Conservation (phyloP, 2,888 invertebrate genomes). For the Serrognathus titanus region DNA sequence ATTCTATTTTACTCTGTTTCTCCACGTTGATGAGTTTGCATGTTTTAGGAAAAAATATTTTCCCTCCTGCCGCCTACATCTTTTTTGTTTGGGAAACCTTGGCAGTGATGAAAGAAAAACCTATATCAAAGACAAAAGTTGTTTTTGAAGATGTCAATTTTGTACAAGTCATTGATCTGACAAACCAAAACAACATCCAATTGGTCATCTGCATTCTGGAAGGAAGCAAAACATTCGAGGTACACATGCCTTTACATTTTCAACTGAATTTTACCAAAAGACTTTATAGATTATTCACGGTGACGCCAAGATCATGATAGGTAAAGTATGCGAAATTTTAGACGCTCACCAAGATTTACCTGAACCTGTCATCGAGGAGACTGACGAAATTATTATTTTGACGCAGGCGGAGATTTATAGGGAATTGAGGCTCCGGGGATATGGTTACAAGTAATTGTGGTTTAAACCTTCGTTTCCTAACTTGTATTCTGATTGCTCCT, state of each 20-base stretch:
- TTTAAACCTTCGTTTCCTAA: no score
- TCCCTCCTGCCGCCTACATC: constrained; percentile 61
- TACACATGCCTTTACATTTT: constrained; percentile 10
- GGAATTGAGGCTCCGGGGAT: constrained; percentile 65
- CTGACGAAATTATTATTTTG: constrained; percentile 34
- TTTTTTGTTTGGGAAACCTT: constrained; percentile 55
- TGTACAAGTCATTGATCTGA: constrained; percentile 56
- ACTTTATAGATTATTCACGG: constrained; percentile 60
- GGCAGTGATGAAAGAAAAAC: constrained; percentile 44
- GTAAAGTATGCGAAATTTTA: constrained; percentile 54
- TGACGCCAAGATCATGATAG: constrained; percentile 65
- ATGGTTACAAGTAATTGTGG: constrained; percentile 51
- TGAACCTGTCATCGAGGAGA: background rate
- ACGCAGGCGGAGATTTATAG: constrained; percentile 64
- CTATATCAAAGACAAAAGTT: constrained; percentile 50
- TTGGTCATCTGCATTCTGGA: constrained; percentile 31
- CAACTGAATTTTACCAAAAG: background rate
- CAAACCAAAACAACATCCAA: constrained; percentile 40
- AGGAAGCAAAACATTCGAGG: constrained; percentile 36
- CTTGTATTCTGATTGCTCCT: background rate
- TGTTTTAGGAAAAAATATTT: constrained; percentile 39
- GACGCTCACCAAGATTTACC: background rate
- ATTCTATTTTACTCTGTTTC: constrained; percentile 25
- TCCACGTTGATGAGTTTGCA: background rate
- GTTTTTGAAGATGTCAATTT: constrained; percentile 59